Evolutionary conservation across 2,888 invertebrate species (phyloP), one percentile per base, ranked within the genome.

Genomic region (Seira ritae): DNA sequence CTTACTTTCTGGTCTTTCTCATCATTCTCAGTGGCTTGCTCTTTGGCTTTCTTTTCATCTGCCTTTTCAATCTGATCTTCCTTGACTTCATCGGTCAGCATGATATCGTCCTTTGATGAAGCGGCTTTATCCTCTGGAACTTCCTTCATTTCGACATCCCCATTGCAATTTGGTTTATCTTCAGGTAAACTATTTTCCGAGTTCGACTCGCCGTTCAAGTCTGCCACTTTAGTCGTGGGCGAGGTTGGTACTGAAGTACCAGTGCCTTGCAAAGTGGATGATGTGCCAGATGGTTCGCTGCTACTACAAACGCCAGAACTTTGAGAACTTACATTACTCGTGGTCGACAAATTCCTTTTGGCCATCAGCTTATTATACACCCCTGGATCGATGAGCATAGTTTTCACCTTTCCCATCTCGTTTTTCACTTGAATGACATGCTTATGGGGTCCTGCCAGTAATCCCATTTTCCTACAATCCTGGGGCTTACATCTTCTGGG

Each of bases 371-470:
- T 94, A 90, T 95, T 84, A 67, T 87, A 95, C 0, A 96, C 95
- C 86, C 94, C 93, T 0, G 95, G 95, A 91, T 96, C 95, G n/a
- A 96, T 93, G 8, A 94, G 93, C 74, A 96, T 91, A 60, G 96
- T 93, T 91, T 96, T 96, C 62, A 94, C 92, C 0, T 86, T 87
- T 37, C 88, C 88, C 0, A 70, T 66, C 60, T 89, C 89, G 89
- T 90, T 90, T 89, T 93, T 92, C 15, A 96, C 94, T 90, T 95
- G 94, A 1, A 96, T 94, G 91, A 95, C 95, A 84, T 95, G 93
- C 91, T 96, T 96, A 76, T 94, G 94, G 19, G 96, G 95, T 1
- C 94, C 94, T 82, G 92, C 92, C n/a, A 93, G 90, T 20, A 95
- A 91, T 0, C 95, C 95, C 46, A 93, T 90, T 46, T 92, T 91